Evolutionary conservation across 1,140 invertebrate genomes (phyloP), one percentile per base, ranked within the genome.

Genomic region (Trichomalopsis sarcophagae): DNA sequence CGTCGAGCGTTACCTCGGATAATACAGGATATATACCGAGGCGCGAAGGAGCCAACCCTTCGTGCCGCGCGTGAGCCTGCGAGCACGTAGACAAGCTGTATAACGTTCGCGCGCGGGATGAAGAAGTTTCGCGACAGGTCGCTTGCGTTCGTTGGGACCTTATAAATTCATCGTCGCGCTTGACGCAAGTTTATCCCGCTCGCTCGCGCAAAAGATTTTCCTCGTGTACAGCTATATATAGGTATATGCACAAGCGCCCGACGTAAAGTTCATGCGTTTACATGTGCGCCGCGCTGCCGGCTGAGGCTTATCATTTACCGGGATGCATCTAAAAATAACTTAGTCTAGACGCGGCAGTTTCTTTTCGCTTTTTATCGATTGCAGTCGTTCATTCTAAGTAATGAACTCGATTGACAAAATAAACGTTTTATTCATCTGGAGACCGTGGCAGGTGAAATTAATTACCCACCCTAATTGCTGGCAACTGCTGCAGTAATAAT

Each of bases 71-170:
- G 21, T 27, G 69, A 73, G 33, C 44, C 47, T 50, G 36, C 71
- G 40, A 9, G 40, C 9, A 44, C 55, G 55, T 62, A 74, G 81
- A 82, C 47, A 75, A 76, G 50, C 71, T 44, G 50, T 68, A 68
- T 76, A 68, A 44, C 50, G 47, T 50, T 23, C 14, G 40, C 36
- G 40, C 30, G 75, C 13, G n/a, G 23, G 36, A 74, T 82, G n/a
- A 82, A 47, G 73, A 76, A 82, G 81, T 82, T 82, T 82, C 23
- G 81, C 47, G 66, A 81, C 36, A 81, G 55, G 36, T 80, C 33
- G 21, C 30, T 55, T 69, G 40, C 33, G 36, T 66, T 21, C 4
- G 27, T 40, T 47, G 55, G 17, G n/a, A 17, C 74, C 33, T 82
- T 76, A 74, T 82, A 82, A 82, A 82, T 82, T 82, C 55, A 76